These are phyloP conservation scores for Oenanthe melanoleuca DNA, from an alignment of 2,113 vertebrate species.

Conservation along the genomic window DNA sequence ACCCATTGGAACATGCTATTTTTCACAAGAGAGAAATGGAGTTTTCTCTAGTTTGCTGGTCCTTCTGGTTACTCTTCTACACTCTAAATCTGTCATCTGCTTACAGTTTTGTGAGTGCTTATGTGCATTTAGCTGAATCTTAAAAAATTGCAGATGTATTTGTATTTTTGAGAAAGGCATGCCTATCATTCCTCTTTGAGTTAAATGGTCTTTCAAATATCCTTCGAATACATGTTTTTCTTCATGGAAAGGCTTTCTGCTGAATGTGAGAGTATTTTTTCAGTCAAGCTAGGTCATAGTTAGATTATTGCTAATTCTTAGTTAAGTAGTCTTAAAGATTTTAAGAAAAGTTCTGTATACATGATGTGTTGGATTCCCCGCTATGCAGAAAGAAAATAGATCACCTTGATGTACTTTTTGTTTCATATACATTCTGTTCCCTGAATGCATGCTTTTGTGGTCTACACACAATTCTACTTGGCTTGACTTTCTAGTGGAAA, in stretches of 20 bases:
- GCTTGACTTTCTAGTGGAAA: background rate
- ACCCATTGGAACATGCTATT: background rate
- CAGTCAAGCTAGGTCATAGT: background rate
- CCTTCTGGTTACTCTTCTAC: constrained; percentile 14
- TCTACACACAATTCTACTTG: background rate
- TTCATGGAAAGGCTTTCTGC: background rate
- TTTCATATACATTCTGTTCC: background rate
- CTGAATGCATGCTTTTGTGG: background rate
- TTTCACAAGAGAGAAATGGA: background rate
- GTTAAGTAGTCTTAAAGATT: background rate
- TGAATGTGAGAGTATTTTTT: background rate
- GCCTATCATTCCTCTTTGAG: background rate
- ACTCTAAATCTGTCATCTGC: constrained; percentile 39
- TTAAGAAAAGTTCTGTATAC: background rate
- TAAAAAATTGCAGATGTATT: constrained; percentile 21
- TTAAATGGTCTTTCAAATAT: background rate
- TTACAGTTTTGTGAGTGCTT: constrained; percentile 15
- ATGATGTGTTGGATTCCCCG: background rate
- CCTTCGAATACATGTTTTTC: background rate
- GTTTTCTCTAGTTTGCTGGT: constrained; percentile 11
- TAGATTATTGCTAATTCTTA: background rate
- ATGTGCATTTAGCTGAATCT: background rate
- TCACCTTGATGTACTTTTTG: background rate
- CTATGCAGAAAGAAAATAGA: background rate
- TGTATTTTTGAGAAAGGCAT: constrained; percentile 17